Evolutionary conservation across 2,113 vertebrate genomes (phyloP).

Genomic region (Pachycephala philippinensis): DNA sequence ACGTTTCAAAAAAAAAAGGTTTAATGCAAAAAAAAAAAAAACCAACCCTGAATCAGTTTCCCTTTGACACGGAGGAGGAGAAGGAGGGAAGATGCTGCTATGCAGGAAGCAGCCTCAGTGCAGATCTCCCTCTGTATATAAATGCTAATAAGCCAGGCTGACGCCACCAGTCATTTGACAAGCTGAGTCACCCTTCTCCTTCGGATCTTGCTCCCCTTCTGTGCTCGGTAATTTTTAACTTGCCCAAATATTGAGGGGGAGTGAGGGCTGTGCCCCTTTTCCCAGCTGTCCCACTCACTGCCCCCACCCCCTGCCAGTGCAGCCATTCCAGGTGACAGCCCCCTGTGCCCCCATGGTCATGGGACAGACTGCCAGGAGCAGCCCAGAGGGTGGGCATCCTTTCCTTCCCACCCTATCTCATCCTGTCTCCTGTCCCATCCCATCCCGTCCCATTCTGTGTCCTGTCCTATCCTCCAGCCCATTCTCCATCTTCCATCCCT

Average conservation of each 20-base stretch:
- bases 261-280: neutral
- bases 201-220: neutral
- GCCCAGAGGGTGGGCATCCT: neutral
- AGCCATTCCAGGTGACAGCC: neutral
- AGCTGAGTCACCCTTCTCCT: neutral
- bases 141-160: neutral
- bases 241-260: neutral
- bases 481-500: neutral
- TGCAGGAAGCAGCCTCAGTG: neutral
- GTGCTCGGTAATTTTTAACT: neutral
- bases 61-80: neutral
- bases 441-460: neutral
- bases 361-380: neutral
- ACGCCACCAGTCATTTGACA: neutral
- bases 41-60: neutral
- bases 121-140: neutral
- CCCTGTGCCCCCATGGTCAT: fast-evolving
- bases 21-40: neutral
- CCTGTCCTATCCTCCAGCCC: neutral
- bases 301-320: fast-evolving
- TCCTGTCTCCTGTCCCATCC: neutral
- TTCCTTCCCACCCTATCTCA: neutral
- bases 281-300: neutral
- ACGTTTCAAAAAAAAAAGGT: fast-evolving
- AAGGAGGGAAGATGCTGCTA: neutral